These are phyloP conservation scores for Drosophila rufa DNA, from an alignment of 1,140 invertebrate genomes.

Conservation along the genomic window DNA sequence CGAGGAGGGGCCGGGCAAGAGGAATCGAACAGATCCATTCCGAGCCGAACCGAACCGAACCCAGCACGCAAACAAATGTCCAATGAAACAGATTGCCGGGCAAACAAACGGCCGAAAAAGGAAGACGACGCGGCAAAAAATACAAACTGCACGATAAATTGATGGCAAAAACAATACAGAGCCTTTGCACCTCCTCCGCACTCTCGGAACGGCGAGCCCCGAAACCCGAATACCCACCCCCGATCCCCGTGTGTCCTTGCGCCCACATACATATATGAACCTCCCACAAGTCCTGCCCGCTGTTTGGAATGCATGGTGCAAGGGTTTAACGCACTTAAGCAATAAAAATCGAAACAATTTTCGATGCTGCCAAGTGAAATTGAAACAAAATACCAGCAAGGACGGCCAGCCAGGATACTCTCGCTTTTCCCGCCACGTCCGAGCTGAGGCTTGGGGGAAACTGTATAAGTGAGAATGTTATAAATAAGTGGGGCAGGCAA, in stretches of 20 bases:
- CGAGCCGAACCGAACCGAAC: constrained; percentile 29
- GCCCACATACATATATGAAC: neutral
- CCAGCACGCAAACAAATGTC: constrained; percentile 76
- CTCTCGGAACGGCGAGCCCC: neutral
- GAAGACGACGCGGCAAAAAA: constrained; percentile 44
- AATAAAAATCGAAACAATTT: constrained; percentile 84
- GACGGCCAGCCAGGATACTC: constrained; percentile 42
- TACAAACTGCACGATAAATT: constrained; percentile 71
- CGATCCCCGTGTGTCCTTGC: constrained; percentile 11
- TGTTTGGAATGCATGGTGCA: constrained; percentile 72
- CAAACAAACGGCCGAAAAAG: constrained; percentile 68
- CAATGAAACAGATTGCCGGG: constrained; percentile 79
- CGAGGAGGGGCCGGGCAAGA: neutral
- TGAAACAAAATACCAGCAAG: constrained; percentile 75
- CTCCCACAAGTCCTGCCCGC: constrained; percentile 5
- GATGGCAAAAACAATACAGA: constrained; percentile 70
- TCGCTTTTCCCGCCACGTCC: constrained; percentile 49
- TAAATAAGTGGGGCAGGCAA: constrained; percentile 74
- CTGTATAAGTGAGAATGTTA: constrained; percentile 76
- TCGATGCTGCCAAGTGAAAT: constrained; percentile 81
- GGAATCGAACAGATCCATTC: constrained; percentile 14
- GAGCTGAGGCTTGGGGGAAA: constrained; percentile 13
- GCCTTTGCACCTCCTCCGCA: constrained; percentile 19
- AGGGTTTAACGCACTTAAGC: constrained; percentile 83
- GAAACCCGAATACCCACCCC: neutral